These are phyloP conservation scores for Cepaea hortensis DNA, from an alignment of 2,888 invertebrate species.

Conservation along the genomic window DNA sequence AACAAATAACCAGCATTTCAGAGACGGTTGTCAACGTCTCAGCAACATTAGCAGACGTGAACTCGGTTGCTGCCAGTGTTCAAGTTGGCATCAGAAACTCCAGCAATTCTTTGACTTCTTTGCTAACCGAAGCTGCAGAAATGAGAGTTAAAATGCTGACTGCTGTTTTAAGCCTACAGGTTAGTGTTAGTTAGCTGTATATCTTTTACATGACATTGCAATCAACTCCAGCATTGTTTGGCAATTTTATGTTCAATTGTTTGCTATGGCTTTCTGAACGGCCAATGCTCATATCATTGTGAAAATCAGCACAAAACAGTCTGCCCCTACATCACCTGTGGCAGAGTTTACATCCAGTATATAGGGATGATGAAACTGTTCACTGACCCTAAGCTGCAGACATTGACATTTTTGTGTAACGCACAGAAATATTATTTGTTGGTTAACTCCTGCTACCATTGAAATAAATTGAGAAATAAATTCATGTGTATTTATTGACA, in stretches of 20 bases:
- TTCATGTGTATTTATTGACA: background rate
- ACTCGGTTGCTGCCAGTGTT: slow-evolving; percentile 16
- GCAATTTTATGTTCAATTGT: too few species aligned
- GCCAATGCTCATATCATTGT: too few species aligned
- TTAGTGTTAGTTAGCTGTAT: background rate
- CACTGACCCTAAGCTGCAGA: too few species aligned
- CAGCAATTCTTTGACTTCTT: background rate
- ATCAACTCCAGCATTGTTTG: too few species aligned
- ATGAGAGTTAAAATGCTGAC: background rate
- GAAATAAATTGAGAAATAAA: background rate
- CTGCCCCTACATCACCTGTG: too few species aligned
- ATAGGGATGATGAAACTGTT: too few species aligned
- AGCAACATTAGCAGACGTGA: background rate
- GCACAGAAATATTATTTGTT: background rate
- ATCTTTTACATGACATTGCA: too few species aligned
- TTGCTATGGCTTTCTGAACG: too few species aligned
- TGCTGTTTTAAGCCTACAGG: slow-evolving; percentile 12
- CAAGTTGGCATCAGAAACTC: background rate
- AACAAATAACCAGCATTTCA: background rate
- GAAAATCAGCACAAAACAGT: too few species aligned
- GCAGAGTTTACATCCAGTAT: too few species aligned
- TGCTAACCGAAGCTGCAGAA: background rate
- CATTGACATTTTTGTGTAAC: background rate
- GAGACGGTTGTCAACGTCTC: background rate
- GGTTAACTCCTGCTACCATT: background rate